These are phyloP conservation scores for Drosophila gunungcola DNA, from an alignment of 1,140 invertebrate genomes.

Conservation along the genomic window DNA sequence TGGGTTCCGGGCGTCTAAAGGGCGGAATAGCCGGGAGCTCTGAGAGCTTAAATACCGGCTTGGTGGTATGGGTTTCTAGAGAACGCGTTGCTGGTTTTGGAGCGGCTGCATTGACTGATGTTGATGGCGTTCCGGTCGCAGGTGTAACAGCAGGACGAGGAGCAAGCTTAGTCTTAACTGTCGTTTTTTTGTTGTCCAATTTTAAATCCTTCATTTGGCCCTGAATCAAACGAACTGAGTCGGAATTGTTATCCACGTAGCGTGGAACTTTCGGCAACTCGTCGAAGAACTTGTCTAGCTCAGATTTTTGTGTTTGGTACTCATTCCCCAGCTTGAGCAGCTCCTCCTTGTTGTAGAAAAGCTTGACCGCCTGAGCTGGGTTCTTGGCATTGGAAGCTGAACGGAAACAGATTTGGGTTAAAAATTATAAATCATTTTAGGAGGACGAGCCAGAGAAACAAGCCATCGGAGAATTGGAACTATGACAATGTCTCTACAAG, in stretches of 20 bases:
- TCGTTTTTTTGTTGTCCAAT: constrained; percentile 1
- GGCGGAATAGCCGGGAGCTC: neutral
- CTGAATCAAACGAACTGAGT: constrained; percentile 26
- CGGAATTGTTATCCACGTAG: constrained; percentile 32
- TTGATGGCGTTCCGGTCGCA: no score
- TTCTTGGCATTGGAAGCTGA: constrained; percentile 24
- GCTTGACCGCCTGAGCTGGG: constrained; percentile 14
- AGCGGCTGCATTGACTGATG: neutral
- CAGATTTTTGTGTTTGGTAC: constrained; percentile 17
- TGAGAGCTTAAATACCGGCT: neutral
- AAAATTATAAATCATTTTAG: neutral
- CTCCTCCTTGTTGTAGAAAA: constrained; percentile 53
- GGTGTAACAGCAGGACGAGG: neutral
- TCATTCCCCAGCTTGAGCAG: constrained; percentile 31
- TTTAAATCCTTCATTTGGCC: constrained; percentile 35
- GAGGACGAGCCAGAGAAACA: constrained; percentile 20
- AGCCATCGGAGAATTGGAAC: constrained; percentile 16
- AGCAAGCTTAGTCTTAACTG: no score
- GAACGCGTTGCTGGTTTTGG: neutral
- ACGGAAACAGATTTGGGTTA: constrained; percentile 6
- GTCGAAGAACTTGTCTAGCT: constrained; percentile 57
- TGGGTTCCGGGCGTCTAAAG: neutral
- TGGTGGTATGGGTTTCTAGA: neutral
- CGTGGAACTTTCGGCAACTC: constrained; percentile 61
- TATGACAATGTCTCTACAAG: neutral